Evolutionary conservation across 2,888 invertebrate genomes (phyloP).

Genomic region (Drosophila neotestacea): DNA sequence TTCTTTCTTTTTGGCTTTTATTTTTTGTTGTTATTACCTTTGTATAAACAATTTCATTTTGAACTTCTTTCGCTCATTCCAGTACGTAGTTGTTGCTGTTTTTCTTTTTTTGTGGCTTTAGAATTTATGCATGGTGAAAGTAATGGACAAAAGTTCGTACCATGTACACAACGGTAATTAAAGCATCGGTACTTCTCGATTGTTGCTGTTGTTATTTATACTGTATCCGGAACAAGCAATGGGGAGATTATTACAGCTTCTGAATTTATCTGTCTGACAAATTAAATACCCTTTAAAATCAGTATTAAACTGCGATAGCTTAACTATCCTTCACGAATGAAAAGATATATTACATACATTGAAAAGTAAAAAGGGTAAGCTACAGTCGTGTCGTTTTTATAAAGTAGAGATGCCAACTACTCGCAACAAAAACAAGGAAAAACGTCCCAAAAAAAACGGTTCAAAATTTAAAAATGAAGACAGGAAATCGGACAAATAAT

Average conservation of each 20-base stretch:
- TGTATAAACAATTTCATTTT: constrained; percentile 69
- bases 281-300: too few species aligned
- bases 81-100: constrained; percentile 10
- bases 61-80: constrained; percentile 48
- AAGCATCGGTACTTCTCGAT: constrained; percentile 42
- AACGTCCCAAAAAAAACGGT: too few species aligned
- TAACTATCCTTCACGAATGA: too few species aligned
- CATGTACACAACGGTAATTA: constrained; percentile 58
- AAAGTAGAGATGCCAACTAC: too few species aligned
- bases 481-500: too few species aligned
- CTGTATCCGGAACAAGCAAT: background rate
- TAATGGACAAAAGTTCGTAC: constrained; percentile 64
- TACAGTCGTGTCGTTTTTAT: too few species aligned
- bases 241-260: background rate
- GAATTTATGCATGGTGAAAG: constrained; percentile 72
- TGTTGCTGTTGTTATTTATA: constrained; percentile 23
- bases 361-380: too few species aligned
- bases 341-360: too few species aligned
- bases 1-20: constrained; percentile 1
- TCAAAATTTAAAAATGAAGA: too few species aligned
- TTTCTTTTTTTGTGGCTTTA: constrained; percentile 30
- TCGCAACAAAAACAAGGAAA: too few species aligned
- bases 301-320: too few species aligned
- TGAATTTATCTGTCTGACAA: too few species aligned
- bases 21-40: constrained; percentile 32